Percentiles rank a stretch among this genome's conserved stretches.
Evolutionary conservation across 2,797 vertebrate species (phyloP).

Genomic region (Neostethus bicornis): DNA sequence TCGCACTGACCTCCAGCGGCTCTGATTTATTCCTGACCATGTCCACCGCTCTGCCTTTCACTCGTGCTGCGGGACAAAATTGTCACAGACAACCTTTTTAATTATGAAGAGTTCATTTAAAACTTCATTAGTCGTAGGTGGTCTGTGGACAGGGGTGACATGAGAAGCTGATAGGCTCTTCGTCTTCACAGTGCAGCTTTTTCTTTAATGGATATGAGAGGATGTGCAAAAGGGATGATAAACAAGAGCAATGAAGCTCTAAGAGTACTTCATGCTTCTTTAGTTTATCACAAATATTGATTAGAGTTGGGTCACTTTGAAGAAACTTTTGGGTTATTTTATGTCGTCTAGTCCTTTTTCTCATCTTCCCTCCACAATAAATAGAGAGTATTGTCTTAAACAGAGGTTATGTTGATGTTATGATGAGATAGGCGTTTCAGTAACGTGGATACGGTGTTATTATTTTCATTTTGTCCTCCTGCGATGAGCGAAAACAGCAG

Average conservation of each 20-base stretch:
- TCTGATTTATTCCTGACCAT: constrained; percentile 68
- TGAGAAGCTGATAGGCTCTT: constrained; percentile 36
- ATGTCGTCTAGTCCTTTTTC: constrained; percentile 15
- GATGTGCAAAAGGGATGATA: constrained; percentile 51
- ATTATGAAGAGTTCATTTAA: constrained; percentile 80
- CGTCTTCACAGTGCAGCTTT: constrained; percentile 40
- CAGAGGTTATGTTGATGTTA: constrained; percentile 8
- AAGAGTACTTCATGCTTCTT: constrained; percentile 21
- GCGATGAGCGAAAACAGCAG: constrained; percentile 39
- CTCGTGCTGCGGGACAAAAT: constrained; percentile 56
- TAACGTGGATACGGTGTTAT: constrained; percentile 42
- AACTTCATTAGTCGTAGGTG: constrained; percentile 73
- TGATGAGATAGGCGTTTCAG: constrained; percentile 33
- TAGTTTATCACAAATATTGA: constrained; percentile 22
- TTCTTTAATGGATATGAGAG: constrained; percentile 43
- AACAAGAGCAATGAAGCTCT: constrained; percentile 51
- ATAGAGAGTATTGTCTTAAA: constrained; percentile 25
- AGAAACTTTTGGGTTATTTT: constrained; percentile 42
- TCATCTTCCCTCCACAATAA: constrained; percentile 28
- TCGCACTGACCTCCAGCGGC: constrained; percentile 60
- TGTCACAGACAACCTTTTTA: constrained; percentile 77
- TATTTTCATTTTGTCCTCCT: constrained; percentile 58
- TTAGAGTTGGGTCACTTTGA: constrained; percentile 43
- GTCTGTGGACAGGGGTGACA: constrained; percentile 57
- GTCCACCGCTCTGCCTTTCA: constrained; percentile 51